Evolutionary conservation across 1,140 invertebrate species (phyloP), one percentile per base, ranked within the genome.

Genomic region (Caenorhabditis briggsae): DNA sequence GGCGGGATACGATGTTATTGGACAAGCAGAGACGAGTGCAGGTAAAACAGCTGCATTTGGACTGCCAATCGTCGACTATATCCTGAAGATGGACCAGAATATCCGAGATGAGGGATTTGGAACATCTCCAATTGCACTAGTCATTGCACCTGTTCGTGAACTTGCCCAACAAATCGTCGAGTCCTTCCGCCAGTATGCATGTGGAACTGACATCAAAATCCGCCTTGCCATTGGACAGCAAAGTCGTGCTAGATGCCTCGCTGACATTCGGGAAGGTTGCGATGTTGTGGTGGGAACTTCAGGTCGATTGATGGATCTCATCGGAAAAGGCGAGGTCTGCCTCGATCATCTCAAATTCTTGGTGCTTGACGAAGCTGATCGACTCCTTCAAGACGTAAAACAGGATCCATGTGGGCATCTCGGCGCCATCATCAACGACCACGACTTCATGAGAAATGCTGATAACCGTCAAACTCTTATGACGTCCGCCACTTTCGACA

Each of bases 11-110:
- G 91, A 92, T 87, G 87, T 92, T 7, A 84, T 92, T 18, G 91
- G 90, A 25, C 90, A 91, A 59, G 90, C 91, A 7, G 92, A 92
- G 78, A 92, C 91, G 16, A 92, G 91, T 20, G 90, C 89, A 0
- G 91, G 91, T 46, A 92, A 92, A 83, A 92, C 91, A 7, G 70
- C 89, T 1, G 91, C 91, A 1, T 92, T 92, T 82, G 91, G 91
- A 25, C 59, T 92, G 41, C 91, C 91, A 5, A 92, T 92, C 84
- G 83, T 92, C 16, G 86, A 92, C 23, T n/a, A 59, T 14, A n/a
- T 46, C n/a, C 16, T 58, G 41, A 11, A 25, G 8, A 8, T 46
- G 43, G 46, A 50, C 12, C 18, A 48, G 86, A 58, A 88, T 2
- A 82, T 84, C 23, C 48, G 89, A 18, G 87, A 91, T 83, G 90